These are phyloP conservation scores for Drosophila pseudoananassae DNA, from an alignment of 1,140 invertebrate genomes.

Conservation along the genomic window DNA sequence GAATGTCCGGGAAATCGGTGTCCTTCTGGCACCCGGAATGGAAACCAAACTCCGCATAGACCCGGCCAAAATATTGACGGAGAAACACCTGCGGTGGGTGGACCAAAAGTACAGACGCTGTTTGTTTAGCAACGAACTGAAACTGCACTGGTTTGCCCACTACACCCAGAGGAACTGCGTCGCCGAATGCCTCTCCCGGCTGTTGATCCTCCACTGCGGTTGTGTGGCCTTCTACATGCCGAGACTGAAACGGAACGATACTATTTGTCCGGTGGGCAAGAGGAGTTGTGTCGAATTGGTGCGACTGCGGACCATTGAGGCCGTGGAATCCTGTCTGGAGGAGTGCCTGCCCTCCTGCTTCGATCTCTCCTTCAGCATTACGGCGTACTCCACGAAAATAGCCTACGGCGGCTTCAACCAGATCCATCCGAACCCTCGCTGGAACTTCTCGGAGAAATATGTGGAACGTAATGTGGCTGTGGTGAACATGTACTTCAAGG, in stretches of 20 bases:
- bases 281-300: slow-evolving; percentile 59
- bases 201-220: slow-evolving; percentile 87
- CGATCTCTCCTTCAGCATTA: slow-evolving; percentile 87
- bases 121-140: slow-evolving; percentile 88
- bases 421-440: slow-evolving; percentile 43
- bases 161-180: slow-evolving; percentile 86
- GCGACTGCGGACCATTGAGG: slow-evolving; percentile 42
- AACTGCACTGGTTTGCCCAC: slow-evolving; percentile 85
- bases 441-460: slow-evolving; percentile 88
- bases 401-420: slow-evolving; percentile 57
- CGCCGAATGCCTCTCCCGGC: slow-evolving; percentile 89
- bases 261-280: slow-evolving; percentile 59
- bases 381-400: slow-evolving; percentile 85
- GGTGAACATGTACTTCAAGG: slow-evolving; percentile 89
- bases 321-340: slow-evolving; percentile 73
- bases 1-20: slow-evolving; percentile 89
- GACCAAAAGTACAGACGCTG: slow-evolving; percentile 88
- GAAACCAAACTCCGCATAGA: slow-evolving; percentile 88
- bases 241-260: slow-evolving; percentile 56
- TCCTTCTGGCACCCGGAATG: slow-evolving; percentile 87
- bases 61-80: slow-evolving; percentile 88
- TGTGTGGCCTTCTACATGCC: slow-evolving; percentile 91
- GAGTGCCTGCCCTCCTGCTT: slow-evolving; percentile 89
- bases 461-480: slow-evolving; percentile 90
- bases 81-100: slow-evolving; percentile 85